Evolutionary conservation across 2,113 vertebrate genomes (phyloP).

Genomic region (Pangasianodon hypophthalmus): DNA sequence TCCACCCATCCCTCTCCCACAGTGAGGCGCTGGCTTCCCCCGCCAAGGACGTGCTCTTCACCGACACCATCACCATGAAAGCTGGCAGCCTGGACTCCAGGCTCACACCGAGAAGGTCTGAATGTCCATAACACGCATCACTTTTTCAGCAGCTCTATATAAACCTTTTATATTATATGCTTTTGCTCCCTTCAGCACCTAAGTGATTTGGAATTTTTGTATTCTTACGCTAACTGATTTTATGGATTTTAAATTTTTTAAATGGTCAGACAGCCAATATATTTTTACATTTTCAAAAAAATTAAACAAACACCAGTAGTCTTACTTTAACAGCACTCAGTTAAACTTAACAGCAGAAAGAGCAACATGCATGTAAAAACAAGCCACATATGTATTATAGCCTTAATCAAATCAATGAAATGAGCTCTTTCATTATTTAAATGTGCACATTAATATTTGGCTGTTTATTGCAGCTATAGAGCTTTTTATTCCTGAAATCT

Average conservation of each 20-base stretch:
- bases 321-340: neutral
- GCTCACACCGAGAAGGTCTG: constrained; percentile 92
- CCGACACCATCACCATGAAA: constrained; percentile 98
- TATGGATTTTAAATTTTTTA: neutral
- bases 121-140: neutral
- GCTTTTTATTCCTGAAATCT: neutral
- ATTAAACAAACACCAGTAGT: neutral
- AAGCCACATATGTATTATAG: neutral
- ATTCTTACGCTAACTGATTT: neutral
- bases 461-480: neutral
- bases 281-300: neutral
- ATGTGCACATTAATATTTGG: neutral
- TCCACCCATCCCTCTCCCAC: constrained; percentile 95
- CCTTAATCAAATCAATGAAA: neutral
- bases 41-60: constrained; percentile 97
- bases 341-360: neutral
- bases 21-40: constrained; percentile 95
- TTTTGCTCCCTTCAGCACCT: neutral
- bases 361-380: neutral
- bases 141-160: neutral
- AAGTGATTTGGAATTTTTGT: neutral
- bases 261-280: neutral
- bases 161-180: neutral
- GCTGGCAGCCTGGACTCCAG: constrained; percentile 95
- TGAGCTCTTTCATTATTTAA: neutral